Percentiles rank a stretch among this genome's conserved stretches.
phyloP scores from a whole-genome alignment of 1,140 invertebrate genomes.

The Solenopsis fugax region DNA sequence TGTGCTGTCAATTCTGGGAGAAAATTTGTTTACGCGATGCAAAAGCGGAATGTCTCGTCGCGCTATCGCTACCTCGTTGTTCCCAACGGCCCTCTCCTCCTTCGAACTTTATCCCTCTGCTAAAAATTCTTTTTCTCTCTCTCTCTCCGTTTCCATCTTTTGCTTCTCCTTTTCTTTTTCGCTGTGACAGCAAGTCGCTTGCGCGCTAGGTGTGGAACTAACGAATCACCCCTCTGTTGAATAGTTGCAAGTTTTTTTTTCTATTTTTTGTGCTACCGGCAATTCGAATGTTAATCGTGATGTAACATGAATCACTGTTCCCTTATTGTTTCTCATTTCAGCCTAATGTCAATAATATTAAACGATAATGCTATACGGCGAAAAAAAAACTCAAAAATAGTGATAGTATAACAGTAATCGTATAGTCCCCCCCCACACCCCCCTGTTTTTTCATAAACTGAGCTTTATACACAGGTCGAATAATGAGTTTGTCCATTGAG shows the following conservation, averaged over 20 bases:
- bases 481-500: conserved; percentile 51
- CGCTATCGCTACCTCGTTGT: conserved; percentile 20
- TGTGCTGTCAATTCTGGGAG: not conserved
- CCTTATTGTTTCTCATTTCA: not conserved
- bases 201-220: not conserved
- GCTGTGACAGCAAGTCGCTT: not conserved
- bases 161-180: conserved; percentile 18
- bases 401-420: conserved; percentile 21
- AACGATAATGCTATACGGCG: not conserved
- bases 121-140: conserved; percentile 60
- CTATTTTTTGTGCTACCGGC: not conserved
- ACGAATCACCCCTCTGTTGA: not conserved
- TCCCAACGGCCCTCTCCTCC: not conserved
- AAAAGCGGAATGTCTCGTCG: not conserved
- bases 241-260: conserved; percentile 25
- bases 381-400: not conserved
- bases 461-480: conserved; percentile 48
- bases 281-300: not conserved
- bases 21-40: not conserved
- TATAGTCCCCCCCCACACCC: conserved; percentile 10
- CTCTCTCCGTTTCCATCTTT: conserved; percentile 24
- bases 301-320: not conserved
- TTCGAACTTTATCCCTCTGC: not conserved
- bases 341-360: conserved; percentile 3
- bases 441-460: conserved; percentile 3